Conservation (phyloP, 2,797 vertebrate species). For the Argentina silus region DNA sequence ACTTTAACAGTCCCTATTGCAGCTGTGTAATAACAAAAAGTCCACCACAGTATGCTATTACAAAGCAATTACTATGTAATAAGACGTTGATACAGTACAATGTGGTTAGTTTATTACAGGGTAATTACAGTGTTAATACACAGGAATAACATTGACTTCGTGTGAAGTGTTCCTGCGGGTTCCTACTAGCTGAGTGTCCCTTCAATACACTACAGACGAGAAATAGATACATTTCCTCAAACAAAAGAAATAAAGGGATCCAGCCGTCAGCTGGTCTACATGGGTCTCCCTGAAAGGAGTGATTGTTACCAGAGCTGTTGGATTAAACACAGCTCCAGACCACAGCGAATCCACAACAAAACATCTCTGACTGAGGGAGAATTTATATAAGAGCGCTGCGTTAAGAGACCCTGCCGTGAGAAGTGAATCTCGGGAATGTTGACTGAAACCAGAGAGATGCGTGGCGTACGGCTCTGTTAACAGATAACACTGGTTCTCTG, state of each 20-base stretch:
- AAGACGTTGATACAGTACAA: neutral
- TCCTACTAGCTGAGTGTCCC: conserved; percentile 29
- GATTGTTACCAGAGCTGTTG: conserved; percentile 79
- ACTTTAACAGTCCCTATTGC: too few relatives aligned
- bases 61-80: too few relatives aligned
- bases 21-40: too few relatives aligned
- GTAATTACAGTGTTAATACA: neutral
- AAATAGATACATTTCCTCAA: conserved; percentile 72
- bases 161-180: conserved; percentile 14
- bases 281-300: conserved; percentile 62
- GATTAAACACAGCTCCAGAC: conserved; percentile 78
- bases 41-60: too few relatives aligned
- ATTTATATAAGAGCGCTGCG: conserved; percentile 71
- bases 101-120: neutral
- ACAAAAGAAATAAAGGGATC: conserved; percentile 72
- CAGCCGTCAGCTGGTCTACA: conserved; percentile 64
- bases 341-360: conserved; percentile 75
- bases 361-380: conserved; percentile 68
- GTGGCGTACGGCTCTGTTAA: conserved; percentile 30
- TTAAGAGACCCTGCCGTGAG: conserved; percentile 63
- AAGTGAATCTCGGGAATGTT: conserved; percentile 55
- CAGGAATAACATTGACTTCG: neutral
- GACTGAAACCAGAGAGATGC: conserved; percentile 24
- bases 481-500: conserved; percentile 10
- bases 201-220: conserved; percentile 58